Evolutionary conservation across 2,888 invertebrate species (phyloP), one percentile per base, ranked within the genome.

Genomic region (Rhagonycha fulva): DNA sequence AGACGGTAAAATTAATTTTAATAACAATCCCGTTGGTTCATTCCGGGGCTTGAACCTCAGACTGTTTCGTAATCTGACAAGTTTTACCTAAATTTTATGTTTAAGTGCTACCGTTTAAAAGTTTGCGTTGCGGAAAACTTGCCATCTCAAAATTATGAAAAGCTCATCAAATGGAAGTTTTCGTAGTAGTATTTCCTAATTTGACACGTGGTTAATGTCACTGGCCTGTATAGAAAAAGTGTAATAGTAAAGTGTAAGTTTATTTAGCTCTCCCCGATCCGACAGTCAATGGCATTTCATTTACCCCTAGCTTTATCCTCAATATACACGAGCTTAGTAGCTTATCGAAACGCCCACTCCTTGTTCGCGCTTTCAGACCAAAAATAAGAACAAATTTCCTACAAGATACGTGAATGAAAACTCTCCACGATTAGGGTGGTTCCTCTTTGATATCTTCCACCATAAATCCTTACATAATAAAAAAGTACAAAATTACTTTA

Each of bases 231-330:
- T 62, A 19, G 19, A 24, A 66, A 66, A 32, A 73, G 24, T 62
- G 70, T 62, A 63, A 63, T 74, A 69, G 74, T 74, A 74, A 74
- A 74, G 69, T 63, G 74, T 63, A 69, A 61, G 74, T 74, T 74
- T 74, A 74, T 74, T 74, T 74, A 74, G 74, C 70, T 26, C 62
- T 62, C 68, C 69, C 68, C 69, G 74, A 72, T 63, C 68, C 62
- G 74, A 72, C 74, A 70, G 74, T 74, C 74, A 70, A 74, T 74
- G 74, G 74, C 69, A 74, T 74, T 74, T 74, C 74, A 74, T 74
- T 74, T 74, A 62, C 69, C 63, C 63, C 63, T 14, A 32, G 47
- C 24, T 30, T 63, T 70, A 74, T 74, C 74, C 74, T 63, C 69
- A 69, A 70, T 74, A 70, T 60, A 74, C 74, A 70, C 62, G 69